Conservation (phyloP, 2,113 vertebrate genomes). For the Corapipo altera region DNA sequence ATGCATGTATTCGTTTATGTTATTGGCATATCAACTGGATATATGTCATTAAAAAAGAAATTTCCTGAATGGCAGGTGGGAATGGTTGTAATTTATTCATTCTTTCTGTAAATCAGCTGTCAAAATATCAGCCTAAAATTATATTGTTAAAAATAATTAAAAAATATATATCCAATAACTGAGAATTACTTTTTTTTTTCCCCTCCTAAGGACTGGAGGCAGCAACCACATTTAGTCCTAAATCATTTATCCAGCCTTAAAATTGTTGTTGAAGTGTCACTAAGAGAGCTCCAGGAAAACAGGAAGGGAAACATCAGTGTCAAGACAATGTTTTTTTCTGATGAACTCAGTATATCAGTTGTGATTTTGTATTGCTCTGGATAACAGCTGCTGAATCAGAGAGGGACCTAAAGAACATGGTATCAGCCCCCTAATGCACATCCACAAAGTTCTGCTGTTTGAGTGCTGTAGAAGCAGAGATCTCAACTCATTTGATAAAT, state of each 20-base stretch:
- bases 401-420: neutral
- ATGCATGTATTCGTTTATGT: neutral
- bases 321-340: neutral
- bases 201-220: neutral
- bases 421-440: neutral
- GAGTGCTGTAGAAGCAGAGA: neutral
- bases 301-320: neutral
- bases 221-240: neutral
- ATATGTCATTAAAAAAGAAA: neutral
- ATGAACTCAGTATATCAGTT: neutral
- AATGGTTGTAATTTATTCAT: conserved; percentile 40
- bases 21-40: conserved; percentile 13
- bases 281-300: neutral
- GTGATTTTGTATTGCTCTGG: neutral
- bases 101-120: conserved; percentile 25
- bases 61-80: conserved; percentile 34
- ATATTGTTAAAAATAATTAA: conserved; percentile 33
- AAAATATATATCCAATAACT: neutral
- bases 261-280: neutral
- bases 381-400: neutral
- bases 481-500: neutral
- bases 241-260: neutral
- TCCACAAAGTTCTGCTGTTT: neutral
- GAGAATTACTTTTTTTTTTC: neutral
- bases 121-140: conserved; percentile 25